Evolutionary conservation across 2,888 invertebrate species (phyloP).

Genomic region (Mythimna impura): DNA sequence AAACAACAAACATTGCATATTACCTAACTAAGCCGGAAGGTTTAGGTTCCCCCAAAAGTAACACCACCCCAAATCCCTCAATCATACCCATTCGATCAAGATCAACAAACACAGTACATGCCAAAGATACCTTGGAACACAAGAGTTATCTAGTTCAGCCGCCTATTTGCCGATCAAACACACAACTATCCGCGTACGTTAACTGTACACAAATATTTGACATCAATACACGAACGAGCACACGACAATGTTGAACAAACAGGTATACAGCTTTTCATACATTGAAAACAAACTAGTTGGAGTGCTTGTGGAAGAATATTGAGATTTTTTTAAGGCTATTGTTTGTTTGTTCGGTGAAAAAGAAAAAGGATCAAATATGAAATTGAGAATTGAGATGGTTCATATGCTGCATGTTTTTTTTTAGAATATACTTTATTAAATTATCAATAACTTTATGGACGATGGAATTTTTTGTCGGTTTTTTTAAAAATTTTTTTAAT

Average conservation of each 20-base stretch:
- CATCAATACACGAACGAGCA: conserved; percentile 59
- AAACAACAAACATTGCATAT: not conserved
- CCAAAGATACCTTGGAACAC: conserved; percentile 29
- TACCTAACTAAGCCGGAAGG: not conserved
- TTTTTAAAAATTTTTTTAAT: too few species aligned
- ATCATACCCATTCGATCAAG: conserved; percentile 8
- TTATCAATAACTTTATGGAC: too few species aligned
- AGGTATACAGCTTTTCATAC: conserved; percentile 47
- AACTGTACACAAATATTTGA: conserved; percentile 70
- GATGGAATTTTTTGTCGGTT: too few species aligned
- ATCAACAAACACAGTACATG: conserved; percentile 23
- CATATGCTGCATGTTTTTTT: too few species aligned
- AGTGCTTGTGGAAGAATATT: conserved; percentile 31
- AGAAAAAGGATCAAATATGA: not conserved
- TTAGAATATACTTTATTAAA: too few species aligned
- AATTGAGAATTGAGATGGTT: not conserved
- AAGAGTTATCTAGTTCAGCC: conserved; percentile 43
- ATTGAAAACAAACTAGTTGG: conserved; percentile 50
- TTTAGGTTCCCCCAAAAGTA: not conserved
- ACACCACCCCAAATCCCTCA: not conserved
- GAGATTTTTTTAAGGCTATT: conserved; percentile 24
- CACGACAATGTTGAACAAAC: conserved; percentile 59
- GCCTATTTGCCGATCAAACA: conserved; percentile 66
- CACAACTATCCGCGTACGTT: conserved; percentile 56
- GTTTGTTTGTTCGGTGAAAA: not conserved